Percentiles rank a stretch among this genome's conserved stretches.
Evolutionary conservation across 2,888 invertebrate genomes (phyloP).

Genomic region (Ennomos fuscantarius): DNA sequence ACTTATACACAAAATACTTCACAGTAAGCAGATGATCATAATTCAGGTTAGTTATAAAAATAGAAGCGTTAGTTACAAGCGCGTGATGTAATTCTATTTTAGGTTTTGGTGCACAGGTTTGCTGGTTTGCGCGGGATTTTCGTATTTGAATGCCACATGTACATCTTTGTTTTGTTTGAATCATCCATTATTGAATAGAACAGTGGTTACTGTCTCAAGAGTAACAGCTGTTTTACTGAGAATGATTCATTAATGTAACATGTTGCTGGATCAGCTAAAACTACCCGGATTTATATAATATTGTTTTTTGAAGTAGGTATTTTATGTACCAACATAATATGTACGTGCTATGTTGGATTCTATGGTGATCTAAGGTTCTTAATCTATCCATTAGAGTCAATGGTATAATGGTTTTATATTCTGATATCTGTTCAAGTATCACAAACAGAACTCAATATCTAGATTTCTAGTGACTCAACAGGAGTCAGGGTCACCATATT

Average conservation of each 20-base stretch:
- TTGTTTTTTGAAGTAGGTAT: slow-evolving; percentile 12
- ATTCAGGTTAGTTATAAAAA: slow-evolving; percentile 41
- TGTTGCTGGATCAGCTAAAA: slow-evolving; percentile 1
- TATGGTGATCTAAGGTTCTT: slow-evolving; percentile 1
- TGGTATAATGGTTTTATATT: slow-evolving; percentile 47
- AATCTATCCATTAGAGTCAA: slow-evolving; percentile 51
- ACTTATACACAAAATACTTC: neutral
- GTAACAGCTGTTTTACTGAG: slow-evolving; percentile 26
- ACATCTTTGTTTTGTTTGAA: slow-evolving; percentile 10
- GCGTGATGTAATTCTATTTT: slow-evolving; percentile 29
- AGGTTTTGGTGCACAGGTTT: slow-evolving; percentile 53
- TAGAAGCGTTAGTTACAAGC: slow-evolving; percentile 50
- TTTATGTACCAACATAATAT: too few relatives aligned
- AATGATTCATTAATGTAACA: neutral
- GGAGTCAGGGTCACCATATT: slow-evolving; percentile 37
- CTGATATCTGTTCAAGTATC: slow-evolving; percentile 34
- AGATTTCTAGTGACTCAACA: slow-evolving; percentile 34
- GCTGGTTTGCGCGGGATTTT: slow-evolving; percentile 29
- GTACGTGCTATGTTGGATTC: neutral
- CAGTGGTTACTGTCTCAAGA: slow-evolving; percentile 30
- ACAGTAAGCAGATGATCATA: slow-evolving; percentile 17
- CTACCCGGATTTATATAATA: slow-evolving; percentile 12
- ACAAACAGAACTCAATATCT: slow-evolving; percentile 40
- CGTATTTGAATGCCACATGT: slow-evolving; percentile 1
- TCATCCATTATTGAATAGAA: slow-evolving; percentile 10